Evolutionary conservation across 2,888 invertebrate genomes (phyloP).

Genomic region (Rhingia campestris): DNA sequence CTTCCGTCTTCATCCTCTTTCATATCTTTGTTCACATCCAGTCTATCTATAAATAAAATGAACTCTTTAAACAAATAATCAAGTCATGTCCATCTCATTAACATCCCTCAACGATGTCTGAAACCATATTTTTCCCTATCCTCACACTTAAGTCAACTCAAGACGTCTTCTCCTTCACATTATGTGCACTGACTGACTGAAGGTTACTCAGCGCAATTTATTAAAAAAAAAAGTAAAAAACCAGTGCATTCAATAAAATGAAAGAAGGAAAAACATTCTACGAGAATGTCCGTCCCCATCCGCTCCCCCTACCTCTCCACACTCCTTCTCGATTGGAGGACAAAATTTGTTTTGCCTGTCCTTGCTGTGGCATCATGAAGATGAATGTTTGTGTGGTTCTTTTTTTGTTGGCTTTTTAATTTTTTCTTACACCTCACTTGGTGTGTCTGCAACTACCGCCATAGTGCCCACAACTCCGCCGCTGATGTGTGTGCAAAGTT

Average conservation of each 20-base stretch:
- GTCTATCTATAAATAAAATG: not conserved
- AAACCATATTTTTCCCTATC: conserved; percentile 61
- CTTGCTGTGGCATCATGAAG: conserved; percentile 48
- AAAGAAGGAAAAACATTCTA: conserved; percentile 24
- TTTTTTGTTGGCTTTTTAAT: conserved; percentile 39
- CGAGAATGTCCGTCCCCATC: conserved; percentile 1
- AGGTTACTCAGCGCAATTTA: conserved; percentile 41
- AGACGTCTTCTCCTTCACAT: conserved; percentile 31
- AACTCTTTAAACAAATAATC: conserved; percentile 62
- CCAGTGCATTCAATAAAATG: conserved; percentile 6
- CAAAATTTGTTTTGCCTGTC: conserved; percentile 60
- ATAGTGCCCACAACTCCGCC: not conserved
- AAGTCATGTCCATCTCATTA: conserved; percentile 69
- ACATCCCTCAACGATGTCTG: conserved; percentile 61
- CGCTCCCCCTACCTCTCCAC: not conserved
- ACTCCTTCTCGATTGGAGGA: conserved; percentile 12
- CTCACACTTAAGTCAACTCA: conserved; percentile 36
- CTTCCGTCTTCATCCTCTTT: conserved; percentile 3
- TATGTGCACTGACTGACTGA: conserved; percentile 25
- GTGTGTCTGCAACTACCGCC: conserved; percentile 8
- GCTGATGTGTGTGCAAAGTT: conserved; percentile 19
- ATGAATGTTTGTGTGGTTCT: conserved; percentile 57
- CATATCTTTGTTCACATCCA: not conserved
- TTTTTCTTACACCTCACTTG: conserved; percentile 57
- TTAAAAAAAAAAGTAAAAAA: conserved; percentile 36